Conservation (phyloP, 2,113 vertebrate genomes). For the Cavia aperea region DNA sequence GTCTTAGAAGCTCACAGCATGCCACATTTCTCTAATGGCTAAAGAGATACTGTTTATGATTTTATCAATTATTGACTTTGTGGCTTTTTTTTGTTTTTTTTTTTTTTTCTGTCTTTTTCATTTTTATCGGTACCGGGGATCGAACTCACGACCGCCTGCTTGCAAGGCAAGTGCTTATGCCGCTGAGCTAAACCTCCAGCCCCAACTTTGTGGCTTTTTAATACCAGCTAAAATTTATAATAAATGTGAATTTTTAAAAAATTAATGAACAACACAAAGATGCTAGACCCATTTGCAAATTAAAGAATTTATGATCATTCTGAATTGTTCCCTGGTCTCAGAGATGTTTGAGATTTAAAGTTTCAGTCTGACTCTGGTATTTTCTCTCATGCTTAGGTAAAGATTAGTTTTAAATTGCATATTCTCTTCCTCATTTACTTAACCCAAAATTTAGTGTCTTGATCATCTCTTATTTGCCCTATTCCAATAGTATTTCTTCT, state of each 20-base stretch:
- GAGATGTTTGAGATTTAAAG: constrained; percentile 42
- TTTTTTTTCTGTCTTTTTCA: no score
- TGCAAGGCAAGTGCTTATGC: no score
- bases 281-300: constrained; percentile 23
- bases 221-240: constrained; percentile 40
- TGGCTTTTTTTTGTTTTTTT: background rate
- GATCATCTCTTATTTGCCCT: constrained; percentile 44
- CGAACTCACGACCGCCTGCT: no score
- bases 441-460: constrained; percentile 42
- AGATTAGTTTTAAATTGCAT: constrained; percentile 38
- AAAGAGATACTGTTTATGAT: constrained; percentile 8
- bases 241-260: constrained; percentile 17
- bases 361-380: constrained; percentile 5
- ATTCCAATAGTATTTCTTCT: constrained; percentile 37
- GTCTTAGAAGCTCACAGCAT: constrained; percentile 17
- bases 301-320: background rate
- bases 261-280: background rate
- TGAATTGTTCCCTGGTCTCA: constrained; percentile 15
- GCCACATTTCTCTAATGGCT: constrained; percentile 20
- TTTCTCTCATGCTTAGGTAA: constrained; percentile 12
- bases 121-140: no score
- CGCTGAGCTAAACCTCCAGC: no score
- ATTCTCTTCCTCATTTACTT: constrained; percentile 39
- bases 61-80: constrained; percentile 41
- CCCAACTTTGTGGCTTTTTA: constrained; percentile 29